A percentile compares a stretch with the other conserved stretches of the same genome.
These are phyloP conservation scores for Mormyrops boulengeri DNA, from an alignment of 2,797 vertebrate genomes.

Conservation along the genomic window DNA sequence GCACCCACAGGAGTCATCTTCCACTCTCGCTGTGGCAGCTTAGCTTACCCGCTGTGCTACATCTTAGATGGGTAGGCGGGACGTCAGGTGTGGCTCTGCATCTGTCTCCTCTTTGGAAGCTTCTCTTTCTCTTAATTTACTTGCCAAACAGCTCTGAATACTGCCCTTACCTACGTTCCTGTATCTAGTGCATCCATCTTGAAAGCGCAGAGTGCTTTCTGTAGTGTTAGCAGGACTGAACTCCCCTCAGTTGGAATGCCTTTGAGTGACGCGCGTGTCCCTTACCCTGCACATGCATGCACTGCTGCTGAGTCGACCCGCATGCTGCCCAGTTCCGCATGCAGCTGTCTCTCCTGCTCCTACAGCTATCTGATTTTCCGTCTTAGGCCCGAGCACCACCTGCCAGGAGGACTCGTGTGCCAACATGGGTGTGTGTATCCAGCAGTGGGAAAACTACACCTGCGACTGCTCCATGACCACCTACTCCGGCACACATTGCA, in stretches of 20 bases:
- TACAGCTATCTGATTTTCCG: constrained; percentile 39
- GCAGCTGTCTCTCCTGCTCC: constrained; percentile 19
- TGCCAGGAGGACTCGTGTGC: constrained; percentile 95
- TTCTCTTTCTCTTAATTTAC: constrained; percentile 28
- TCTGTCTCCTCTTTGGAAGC: constrained; percentile 20
- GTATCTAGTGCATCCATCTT: constrained; percentile 25
- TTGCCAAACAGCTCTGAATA: constrained; percentile 10
- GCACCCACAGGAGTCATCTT: constrained; percentile 20
- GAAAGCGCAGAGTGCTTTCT: constrained; percentile 35
- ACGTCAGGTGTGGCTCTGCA: constrained; percentile 11
- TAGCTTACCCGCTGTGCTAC: constrained; percentile 33
- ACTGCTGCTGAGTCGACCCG: constrained; percentile 36
- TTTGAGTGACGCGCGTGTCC: constrained; percentile 29
- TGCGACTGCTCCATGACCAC: constrained; percentile 98
- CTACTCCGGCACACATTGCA: constrained; percentile 89
- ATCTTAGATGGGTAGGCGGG: constrained; percentile 27
- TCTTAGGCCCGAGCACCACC: constrained; percentile 86
- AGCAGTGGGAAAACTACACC: constrained; percentile 96
- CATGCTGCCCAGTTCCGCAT: constrained; percentile 39
- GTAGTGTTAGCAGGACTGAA: constrained; percentile 35
- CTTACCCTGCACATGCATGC: constrained; percentile 47
- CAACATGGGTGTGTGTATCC: constrained; percentile 94
- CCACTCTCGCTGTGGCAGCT: constrained; percentile 23
- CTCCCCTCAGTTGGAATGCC: constrained; percentile 39
- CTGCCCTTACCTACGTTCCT: background rate